Conservation (phyloP, 53 echinoderm and acorn worm species). For the Apostichopus leukothele region DNA sequence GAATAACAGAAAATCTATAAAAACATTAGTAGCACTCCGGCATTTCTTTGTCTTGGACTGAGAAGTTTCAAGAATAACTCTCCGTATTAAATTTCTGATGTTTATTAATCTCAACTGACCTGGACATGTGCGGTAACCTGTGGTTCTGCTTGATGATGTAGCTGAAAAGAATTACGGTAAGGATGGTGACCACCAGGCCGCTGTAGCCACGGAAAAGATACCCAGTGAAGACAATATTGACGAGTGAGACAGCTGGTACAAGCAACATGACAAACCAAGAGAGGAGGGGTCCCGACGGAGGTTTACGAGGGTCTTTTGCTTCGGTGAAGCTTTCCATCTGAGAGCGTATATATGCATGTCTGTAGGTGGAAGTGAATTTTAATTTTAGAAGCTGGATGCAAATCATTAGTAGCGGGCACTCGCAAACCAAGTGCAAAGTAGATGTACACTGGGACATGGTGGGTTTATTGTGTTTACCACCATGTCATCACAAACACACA, state of each 20-base stretch:
- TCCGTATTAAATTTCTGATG: too few species aligned
- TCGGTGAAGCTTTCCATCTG: conserved; percentile 73
- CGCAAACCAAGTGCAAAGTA: conserved; percentile 79
- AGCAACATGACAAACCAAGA: conserved; percentile 86
- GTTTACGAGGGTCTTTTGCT: conserved; percentile 52
- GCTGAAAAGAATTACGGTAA: conserved; percentile 50
- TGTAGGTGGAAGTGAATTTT: conserved; percentile 22
- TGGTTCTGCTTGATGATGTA: conserved; percentile 67
- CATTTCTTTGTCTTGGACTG: too few species aligned
- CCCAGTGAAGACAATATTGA: conserved; percentile 48
- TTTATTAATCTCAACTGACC: conserved; percentile 47
- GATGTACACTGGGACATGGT: too few species aligned
- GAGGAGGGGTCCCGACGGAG: conserved; percentile 81
- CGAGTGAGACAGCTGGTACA: conserved; percentile 66
- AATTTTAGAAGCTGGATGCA: not conserved
- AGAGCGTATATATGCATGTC: conserved; percentile 66
- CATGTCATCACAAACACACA: too few species aligned
- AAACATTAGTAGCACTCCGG: too few species aligned
- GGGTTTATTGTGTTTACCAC: too few species aligned
- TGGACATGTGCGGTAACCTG: conserved; percentile 74
- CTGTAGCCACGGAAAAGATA: conserved; percentile 49
- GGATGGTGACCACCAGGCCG: conserved; percentile 50
- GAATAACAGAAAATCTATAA: too few species aligned
- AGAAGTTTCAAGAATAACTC: too few species aligned
- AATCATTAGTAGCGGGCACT: not conserved